Base-by-base conservation (phyloP, 2,797 vertebrate species). In the Lepus townsendii region DNA sequence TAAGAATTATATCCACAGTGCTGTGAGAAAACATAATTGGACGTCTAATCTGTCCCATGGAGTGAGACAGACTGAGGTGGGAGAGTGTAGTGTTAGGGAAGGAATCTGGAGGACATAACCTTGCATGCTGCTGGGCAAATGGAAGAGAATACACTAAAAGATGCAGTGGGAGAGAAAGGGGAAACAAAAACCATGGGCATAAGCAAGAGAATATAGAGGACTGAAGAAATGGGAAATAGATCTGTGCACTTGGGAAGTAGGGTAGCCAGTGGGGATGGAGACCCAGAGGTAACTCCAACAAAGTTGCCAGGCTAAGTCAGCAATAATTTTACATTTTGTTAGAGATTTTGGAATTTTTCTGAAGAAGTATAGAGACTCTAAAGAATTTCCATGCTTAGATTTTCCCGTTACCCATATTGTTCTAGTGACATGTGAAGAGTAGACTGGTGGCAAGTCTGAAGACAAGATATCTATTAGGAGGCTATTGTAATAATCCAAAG, bases 261-360 rank as follows among this genome's bases (percentile, higher is more conserved):
- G 47, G 30, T 42, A 11, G 3, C 13, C 62, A 38, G 30, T 63
- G 2, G 0, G 26, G 20, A 7, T 2, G 7, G 27, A 50, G n/a
- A n/a, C 42, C 3, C 52, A 52, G 20, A 83, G 69, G 32, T 84
- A 66, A 82, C 11, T 27, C 30, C 26, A 52, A 16, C 24, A 13
- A 79, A n/a, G 4, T 32, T 54, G 50, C 52, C 27, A 86, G 87
- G 47, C 17, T 88, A 76, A 52, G 62, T 66, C 38, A 87, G 42
- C 20, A 89, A 54, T 27, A 60, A 5, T 3, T 3, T 80, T 87
- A 52, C 50, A 66, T 50, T 80, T 77, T 63, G 16, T 75, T 52
- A 90, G 72, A 30, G 47, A 72, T 62, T 60, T 72, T 83, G 42
- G 66, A 60, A 50, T 88, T 84, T 88, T 88, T 38, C 71, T 75